A percentile compares a stretch with the other conserved stretches of the same genome.
These are phyloP conservation scores for Nezara viridula DNA, from an alignment of 2,888 invertebrate species.

Conservation along the genomic window DNA sequence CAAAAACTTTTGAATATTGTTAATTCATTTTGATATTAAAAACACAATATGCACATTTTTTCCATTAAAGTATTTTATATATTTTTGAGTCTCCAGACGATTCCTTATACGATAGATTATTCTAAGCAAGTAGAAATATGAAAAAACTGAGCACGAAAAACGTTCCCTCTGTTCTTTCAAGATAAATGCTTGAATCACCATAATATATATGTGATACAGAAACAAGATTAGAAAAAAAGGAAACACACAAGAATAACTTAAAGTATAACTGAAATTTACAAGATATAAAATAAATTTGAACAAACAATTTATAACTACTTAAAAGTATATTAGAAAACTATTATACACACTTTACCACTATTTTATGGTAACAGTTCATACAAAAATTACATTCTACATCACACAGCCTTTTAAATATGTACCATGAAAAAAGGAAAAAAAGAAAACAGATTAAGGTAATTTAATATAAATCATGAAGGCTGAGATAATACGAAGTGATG, in stretches of 20 bases:
- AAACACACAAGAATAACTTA: neutral
- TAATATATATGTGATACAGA: neutral
- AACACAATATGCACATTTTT: neutral
- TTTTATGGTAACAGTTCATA: neutral
- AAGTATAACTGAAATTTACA: neutral
- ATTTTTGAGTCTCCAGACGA: constrained; percentile 7
- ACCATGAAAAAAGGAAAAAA: neutral
- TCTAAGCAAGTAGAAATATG: constrained; percentile 46
- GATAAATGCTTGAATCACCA: constrained; percentile 45
- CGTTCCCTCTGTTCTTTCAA: constrained; percentile 46
- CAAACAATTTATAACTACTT: neutral
- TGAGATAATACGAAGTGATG: constrained; percentile 35
- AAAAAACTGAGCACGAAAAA: constrained; percentile 46
- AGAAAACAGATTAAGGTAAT: neutral
- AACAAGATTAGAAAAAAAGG: neutral
- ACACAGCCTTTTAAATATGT: constrained; percentile 30
- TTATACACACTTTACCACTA: neutral
- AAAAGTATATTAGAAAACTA: constrained; percentile 7
- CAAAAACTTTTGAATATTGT: neutral
- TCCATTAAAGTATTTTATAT: neutral
- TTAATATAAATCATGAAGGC: constrained; percentile 25
- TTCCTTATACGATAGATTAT: constrained; percentile 19
- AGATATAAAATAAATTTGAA: neutral
- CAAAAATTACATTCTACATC: constrained; percentile 12
- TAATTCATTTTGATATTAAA: neutral